Evolutionary conservation across 2,797 vertebrate genomes (phyloP), one percentile per base, ranked within the genome.

Genomic region (Selene dorsalis): DNA sequence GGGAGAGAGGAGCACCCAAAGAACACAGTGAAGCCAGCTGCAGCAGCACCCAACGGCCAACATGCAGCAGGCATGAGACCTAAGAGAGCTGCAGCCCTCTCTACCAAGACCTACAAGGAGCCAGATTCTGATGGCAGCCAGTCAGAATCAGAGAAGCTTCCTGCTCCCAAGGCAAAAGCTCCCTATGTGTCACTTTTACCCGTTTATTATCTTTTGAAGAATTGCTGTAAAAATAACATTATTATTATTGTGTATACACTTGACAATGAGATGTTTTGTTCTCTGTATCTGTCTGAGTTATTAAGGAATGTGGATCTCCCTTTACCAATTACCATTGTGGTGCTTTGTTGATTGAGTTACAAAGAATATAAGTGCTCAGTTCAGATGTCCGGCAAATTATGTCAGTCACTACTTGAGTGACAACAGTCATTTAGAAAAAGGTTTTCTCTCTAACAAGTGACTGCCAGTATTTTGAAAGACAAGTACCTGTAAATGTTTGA

Each of bases 21-120:
- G 56, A 68, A 59, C 69, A 24, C 13, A 1, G 56, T 48, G 41
- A 84, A 79, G 69, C 32, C 52, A 52, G 56, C 82, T 60, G 66
- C 76, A 62, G 66, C 76, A 77, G 32, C 38, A 30, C 52, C 68
- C 18, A 58, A 0, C n/a, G 73, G 52, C 80, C 62, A 56, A 30
- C 28, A n/a, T 32, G 65, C 52, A 60, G 75, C 75, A 35, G 35
- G 55, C n/a, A 83, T 73, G 48, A 92, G 93, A 77, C 80, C 90
- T 41, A 84, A 32, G 73, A 91, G 92, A 91, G 72, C 76, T 58
- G 85, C 80, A 71, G 89, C 88, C 56, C 2, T 4, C 20, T 43
- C 17, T 14, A 86, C 75, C 80, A 97, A 95, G 91, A 95, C 85
- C 87, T 97, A 98, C 85, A 96, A 87, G 88, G 97, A 98, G 22